phyloP scores from a whole-genome alignment of 2,113 vertebrate species.

The Spea bombifrons region DNA sequence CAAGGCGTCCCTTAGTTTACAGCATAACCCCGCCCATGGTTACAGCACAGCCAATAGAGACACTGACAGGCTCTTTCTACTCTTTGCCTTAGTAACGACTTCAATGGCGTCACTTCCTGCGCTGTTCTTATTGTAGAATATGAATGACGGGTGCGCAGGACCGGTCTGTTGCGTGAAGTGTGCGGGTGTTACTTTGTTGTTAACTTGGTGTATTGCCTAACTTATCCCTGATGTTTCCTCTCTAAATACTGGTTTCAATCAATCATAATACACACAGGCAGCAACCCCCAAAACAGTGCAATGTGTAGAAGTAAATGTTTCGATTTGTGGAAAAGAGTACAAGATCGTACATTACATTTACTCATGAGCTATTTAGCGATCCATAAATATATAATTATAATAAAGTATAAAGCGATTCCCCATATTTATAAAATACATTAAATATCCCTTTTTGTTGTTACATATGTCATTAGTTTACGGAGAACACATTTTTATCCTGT shows the following conservation, averaged over 20 bases:
- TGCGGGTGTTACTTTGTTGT: neutral
- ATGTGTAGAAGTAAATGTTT: no score
- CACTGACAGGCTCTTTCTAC: neutral
- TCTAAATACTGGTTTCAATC: neutral
- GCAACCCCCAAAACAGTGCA: no score
- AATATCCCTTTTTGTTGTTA: no score
- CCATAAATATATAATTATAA: no score
- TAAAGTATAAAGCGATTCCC: no score
- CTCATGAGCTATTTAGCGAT: no score
- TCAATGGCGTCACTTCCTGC: slow-evolving; percentile 21
- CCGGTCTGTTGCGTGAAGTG: neutral
- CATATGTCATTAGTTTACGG: no score
- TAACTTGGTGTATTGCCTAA: neutral
- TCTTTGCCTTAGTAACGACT: neutral
- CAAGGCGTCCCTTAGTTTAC: neutral
- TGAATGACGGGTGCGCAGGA: neutral
- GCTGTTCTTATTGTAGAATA: neutral
- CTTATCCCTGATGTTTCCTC: neutral
- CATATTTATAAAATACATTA: no score
- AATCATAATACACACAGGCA: no score
- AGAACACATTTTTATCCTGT: no score
- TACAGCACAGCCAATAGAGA: neutral
- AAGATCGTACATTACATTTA: no score
- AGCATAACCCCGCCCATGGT: neutral
- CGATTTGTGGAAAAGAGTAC: no score